Conservation (phyloP, 1,140 invertebrate genomes). For the Pararge aegeria region DNA sequence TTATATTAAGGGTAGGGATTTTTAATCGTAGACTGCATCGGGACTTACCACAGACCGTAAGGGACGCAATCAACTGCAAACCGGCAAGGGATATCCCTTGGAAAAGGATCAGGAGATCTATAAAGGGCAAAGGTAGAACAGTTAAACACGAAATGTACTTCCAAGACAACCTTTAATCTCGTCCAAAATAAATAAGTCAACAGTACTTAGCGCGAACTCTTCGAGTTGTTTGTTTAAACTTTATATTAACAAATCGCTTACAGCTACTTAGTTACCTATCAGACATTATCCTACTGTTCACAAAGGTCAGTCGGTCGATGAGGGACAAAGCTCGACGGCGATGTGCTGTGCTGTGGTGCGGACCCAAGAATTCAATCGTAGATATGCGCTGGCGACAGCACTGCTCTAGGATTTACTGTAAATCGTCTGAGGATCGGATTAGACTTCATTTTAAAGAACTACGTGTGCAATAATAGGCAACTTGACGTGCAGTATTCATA, state of each 20-base stretch:
- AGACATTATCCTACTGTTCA: slow-evolving; percentile 30
- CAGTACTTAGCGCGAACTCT: slow-evolving; percentile 70
- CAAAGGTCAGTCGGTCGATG: slow-evolving; percentile 39
- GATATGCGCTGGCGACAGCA: not conserved
- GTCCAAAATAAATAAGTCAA: slow-evolving; percentile 75
- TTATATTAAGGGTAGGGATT: too few relatives aligned
- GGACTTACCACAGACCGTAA: too few relatives aligned
- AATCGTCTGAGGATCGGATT: too few relatives aligned
- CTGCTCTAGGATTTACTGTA: not conserved
- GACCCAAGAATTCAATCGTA: too few relatives aligned
- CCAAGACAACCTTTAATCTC: slow-evolving; percentile 76
- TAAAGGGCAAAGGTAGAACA: slow-evolving; percentile 14
- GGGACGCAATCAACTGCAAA: too few relatives aligned
- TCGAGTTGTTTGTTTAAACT: slow-evolving; percentile 69
- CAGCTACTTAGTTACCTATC: slow-evolving; percentile 33
- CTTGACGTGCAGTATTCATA: too few relatives aligned
- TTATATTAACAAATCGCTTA: slow-evolving; percentile 74
- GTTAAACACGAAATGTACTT: slow-evolving; percentile 51
- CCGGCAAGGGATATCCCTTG: too few relatives aligned
- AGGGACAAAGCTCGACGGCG: slow-evolving; percentile 29
- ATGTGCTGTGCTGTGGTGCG: not conserved
- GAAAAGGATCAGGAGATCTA: not conserved
- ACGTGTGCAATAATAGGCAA: too few relatives aligned
- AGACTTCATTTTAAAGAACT: too few relatives aligned
- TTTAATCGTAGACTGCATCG: too few relatives aligned